Percentiles rank a stretch among this genome's conserved stretches.
These are phyloP conservation scores for Entelurus aequoreus DNA, from an alignment of 2,113 vertebrate species.

Conservation along the genomic window DNA sequence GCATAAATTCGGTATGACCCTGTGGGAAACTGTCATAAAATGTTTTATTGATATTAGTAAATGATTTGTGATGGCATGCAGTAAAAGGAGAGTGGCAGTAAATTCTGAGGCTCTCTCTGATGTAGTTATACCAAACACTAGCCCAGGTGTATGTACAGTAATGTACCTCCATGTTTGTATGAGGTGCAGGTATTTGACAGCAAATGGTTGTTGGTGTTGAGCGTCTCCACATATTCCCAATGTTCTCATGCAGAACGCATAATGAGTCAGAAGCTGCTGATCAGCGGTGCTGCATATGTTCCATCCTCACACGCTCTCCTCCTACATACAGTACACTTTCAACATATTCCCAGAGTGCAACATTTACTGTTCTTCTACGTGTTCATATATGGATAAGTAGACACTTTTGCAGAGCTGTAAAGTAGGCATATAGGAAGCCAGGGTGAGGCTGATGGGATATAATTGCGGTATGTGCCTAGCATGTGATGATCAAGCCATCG, in stretches of 20 bases:
- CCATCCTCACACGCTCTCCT: conserved; percentile 19
- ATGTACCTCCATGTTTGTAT: neutral
- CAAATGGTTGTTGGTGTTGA: conserved; percentile 2
- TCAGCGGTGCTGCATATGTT: conserved; percentile 1
- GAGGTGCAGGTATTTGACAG: conserved; percentile 13
- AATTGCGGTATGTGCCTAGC: neutral
- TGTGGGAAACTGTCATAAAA: conserved; percentile 9
- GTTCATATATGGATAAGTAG: conserved; percentile 9
- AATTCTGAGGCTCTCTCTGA: conserved; percentile 12
- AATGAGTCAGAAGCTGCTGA: conserved; percentile 26
- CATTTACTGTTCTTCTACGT: neutral
- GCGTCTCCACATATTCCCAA: conserved; percentile 16
- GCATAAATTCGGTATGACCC: neutral
- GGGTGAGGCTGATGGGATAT: neutral
- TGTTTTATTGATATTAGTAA: conserved; percentile 17
- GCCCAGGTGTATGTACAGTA: neutral
- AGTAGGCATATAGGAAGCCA: neutral
- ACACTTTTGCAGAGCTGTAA: neutral
- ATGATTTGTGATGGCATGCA: neutral
- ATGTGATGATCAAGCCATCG: neutral
- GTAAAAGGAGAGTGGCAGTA: neutral
- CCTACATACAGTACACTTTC: conserved; percentile 3
- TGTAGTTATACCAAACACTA: neutral
- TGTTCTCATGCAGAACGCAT: conserved; percentile 2
- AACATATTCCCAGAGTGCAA: conserved; percentile 14